Conservation (phyloP, 2,797 vertebrate genomes). For the Pyrrhura leucotis region DNA sequence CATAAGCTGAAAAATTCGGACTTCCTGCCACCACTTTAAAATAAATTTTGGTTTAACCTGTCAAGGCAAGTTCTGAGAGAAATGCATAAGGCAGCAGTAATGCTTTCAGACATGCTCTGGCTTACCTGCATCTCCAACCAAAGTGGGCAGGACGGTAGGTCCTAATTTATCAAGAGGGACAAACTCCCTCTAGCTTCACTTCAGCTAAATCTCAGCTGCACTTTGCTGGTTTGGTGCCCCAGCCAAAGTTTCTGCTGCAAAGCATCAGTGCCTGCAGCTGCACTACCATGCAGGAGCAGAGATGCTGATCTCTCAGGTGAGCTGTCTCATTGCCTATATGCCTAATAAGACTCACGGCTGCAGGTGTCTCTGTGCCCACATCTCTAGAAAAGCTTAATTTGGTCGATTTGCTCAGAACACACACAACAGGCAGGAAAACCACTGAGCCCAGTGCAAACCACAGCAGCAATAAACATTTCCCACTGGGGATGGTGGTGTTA, state of each 20-base stretch:
- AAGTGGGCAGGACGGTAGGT: neutral
- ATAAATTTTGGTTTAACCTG: neutral
- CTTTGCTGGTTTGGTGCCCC: neutral
- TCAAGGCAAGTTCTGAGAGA: neutral
- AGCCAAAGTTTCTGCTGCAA: neutral
- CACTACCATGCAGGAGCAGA: neutral
- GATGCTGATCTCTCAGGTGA: neutral
- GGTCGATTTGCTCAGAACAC: neutral
- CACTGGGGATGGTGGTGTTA: neutral
- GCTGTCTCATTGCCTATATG: neutral
- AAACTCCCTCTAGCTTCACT: neutral
- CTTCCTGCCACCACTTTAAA: neutral
- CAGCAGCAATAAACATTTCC: neutral
- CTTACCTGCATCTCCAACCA: neutral
- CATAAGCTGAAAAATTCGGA: neutral
- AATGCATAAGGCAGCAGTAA: neutral
- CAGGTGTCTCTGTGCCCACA: neutral
- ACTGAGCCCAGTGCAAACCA: neutral
- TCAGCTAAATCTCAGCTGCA: neutral
- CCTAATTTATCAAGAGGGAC: neutral
- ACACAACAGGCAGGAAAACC: neutral
- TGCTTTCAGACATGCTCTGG: neutral
- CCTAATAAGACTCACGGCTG: neutral
- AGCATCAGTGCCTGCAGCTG: neutral
- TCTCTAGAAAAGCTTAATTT: neutral